Conservation (phyloP, 2,888 invertebrate genomes). For the Leucophora obtusa region DNA sequence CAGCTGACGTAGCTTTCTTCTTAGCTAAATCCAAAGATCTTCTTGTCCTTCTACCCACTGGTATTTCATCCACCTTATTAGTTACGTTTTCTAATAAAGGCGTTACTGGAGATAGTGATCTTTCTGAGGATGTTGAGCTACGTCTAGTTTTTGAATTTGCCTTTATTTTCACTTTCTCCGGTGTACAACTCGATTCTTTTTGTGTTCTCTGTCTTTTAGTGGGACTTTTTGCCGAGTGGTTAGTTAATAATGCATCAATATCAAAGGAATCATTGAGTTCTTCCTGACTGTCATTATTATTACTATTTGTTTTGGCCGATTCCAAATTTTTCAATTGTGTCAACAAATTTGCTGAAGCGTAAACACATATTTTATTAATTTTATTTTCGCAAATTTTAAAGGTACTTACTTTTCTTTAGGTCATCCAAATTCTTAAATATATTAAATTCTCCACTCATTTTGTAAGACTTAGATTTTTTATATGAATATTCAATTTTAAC, state of each 20-base stretch:
- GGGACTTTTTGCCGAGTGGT: slow-evolving; percentile 7
- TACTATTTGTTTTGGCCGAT: slow-evolving; percentile 3
- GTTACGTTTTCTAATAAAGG: slow-evolving; percentile 32
- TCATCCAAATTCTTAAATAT: slow-evolving; percentile 65
- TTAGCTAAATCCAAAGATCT: slow-evolving; percentile 8
- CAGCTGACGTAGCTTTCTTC: not conserved
- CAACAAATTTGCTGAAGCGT: slow-evolving; percentile 53
- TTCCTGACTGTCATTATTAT: slow-evolving; percentile 26
- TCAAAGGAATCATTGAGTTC: slow-evolving; percentile 36
- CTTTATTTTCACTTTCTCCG: slow-evolving; percentile 30
- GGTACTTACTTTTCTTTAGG: slow-evolving; percentile 58
- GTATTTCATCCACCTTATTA: slow-evolving; percentile 14
- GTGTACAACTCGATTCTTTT: not conserved
- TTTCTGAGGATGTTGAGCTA: slow-evolving; percentile 29
- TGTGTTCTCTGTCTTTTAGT: slow-evolving; percentile 3
- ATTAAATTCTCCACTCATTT: slow-evolving; percentile 64
- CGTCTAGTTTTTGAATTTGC: slow-evolving; percentile 18
- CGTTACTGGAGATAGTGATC: slow-evolving; percentile 44
- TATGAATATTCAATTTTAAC: too few relatives aligned
- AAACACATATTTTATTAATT: not conserved
- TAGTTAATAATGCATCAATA: slow-evolving; percentile 36
- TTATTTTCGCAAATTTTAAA: not conserved
- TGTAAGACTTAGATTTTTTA: not conserved
- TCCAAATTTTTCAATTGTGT: slow-evolving; percentile 45
- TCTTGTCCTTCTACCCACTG: slow-evolving; percentile 20